Base-by-base conservation (phyloP, 1,140 invertebrate species). In the Hycleus phaleratus region DNA sequence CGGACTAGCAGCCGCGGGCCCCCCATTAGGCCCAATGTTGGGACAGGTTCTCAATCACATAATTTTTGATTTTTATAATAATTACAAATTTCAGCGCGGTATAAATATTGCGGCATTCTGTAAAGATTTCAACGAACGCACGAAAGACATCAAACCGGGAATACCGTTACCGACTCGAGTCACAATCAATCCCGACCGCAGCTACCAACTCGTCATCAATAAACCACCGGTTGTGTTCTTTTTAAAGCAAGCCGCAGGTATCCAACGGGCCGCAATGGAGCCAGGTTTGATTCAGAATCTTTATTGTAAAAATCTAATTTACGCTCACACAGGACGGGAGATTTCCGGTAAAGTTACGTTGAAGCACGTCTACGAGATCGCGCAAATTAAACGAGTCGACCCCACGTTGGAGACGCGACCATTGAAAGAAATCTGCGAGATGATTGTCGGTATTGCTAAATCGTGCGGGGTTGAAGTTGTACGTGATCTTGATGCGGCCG, bases 331-430 rank as follows among this genome's bases (percentile, higher is more conserved):
- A 18, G 18, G 18, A 18, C 18, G 18, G 18, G 93, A 98, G 78
- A 75, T 87, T 11, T 81, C 85, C 68, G 97, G 97, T 0, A 96
- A 88, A 79, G 82, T 99, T 48, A 94, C 94, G 2, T 69, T 95
- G 0, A 98, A 97, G 74, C 97, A 99, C 78, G 74, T 99, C 32
- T 99, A 98, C 78, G 97, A 99, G 84, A 99, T 99, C 70, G 96
- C 97, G 0, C 83, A 86, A 75, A 91, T 99, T 3, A 99, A 99
- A 77, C 78, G 82, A 10, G 72, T 89, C 73, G 97, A 99, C 79
- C 87, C 89, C 25, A 74, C 83, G 8, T 78, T 88, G 62, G 79
- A 85, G 54, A 76, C 84, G 26, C 69, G 82, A 8, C 75, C 60
- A 32, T 68, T 78, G 67, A 51, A 76, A 76, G 80, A 89, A 68